These are phyloP conservation scores for Phrynocephalus forsythii DNA, from an alignment of 2,797 vertebrate species.

Conservation along the genomic window DNA sequence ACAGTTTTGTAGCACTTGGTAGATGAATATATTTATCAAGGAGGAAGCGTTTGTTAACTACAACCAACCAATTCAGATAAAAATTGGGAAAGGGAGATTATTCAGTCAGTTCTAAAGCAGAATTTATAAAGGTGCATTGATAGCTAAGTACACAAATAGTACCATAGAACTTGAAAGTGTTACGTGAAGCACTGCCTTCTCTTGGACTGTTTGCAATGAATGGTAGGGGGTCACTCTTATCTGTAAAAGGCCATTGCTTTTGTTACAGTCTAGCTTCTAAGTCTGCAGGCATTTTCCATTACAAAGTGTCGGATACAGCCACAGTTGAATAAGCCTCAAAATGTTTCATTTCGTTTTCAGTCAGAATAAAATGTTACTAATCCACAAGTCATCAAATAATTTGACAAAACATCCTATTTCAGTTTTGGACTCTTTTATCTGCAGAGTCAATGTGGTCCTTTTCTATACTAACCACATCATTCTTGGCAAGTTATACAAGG, in stretches of 20 bases:
- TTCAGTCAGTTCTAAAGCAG: no score
- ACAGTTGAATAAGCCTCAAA: not conserved
- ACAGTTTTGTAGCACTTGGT: not conserved
- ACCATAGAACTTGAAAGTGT: no score
- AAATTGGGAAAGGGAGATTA: no score
- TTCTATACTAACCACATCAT: not conserved
- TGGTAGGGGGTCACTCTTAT: no score
- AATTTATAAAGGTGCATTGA: no score
- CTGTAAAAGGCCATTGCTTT: not conserved
- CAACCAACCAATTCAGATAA: no score
- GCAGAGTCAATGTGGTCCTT: not conserved
- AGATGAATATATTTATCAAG: no score
- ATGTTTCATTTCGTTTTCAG: not conserved
- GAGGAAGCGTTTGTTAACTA: no score
- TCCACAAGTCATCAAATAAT: conserved; percentile 8
- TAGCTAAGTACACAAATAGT: no score
- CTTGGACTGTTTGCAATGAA: no score
- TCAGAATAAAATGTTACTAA: conserved; percentile 13
- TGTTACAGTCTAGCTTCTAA: not conserved
- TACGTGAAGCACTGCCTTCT: no score
- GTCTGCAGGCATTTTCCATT: not conserved
- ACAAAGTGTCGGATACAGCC: not conserved
- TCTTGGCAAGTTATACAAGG: not conserved
- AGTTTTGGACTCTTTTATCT: not conserved
- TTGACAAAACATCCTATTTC: not conserved